A percentile compares a stretch with the other conserved stretches of the same genome.
Conservation (phyloP, 2,888 invertebrate species). For the Patella pellucida region DNA sequence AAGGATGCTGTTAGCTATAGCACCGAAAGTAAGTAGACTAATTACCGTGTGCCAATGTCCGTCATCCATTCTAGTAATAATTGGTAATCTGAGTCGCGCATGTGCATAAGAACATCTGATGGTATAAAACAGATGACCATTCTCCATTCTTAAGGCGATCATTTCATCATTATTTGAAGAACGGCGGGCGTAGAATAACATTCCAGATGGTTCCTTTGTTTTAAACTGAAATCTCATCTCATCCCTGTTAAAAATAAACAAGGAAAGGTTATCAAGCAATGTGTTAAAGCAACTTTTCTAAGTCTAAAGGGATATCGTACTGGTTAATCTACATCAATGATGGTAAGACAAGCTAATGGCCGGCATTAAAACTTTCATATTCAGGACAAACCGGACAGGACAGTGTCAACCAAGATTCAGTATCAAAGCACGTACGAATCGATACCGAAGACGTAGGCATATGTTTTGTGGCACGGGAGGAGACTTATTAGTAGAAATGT, state of each 20-base stretch:
- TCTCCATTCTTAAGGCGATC: slow-evolving; percentile 39
- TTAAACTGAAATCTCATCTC: slow-evolving; percentile 44
- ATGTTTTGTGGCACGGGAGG: too few relatives aligned
- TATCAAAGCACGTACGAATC: too few relatives aligned
- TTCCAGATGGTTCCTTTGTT: slow-evolving; percentile 35
- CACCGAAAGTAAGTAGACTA: not conserved
- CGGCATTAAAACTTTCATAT: too few relatives aligned
- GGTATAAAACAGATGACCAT: slow-evolving; percentile 42
- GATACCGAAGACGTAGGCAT: too few relatives aligned
- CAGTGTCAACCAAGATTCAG: too few relatives aligned
- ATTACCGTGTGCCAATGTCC: slow-evolving; percentile 47
- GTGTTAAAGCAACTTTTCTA: too few relatives aligned
- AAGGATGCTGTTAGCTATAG: too few relatives aligned
- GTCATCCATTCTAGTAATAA: slow-evolving; percentile 33
- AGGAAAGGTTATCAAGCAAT: not conserved
- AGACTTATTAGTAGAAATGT: too few relatives aligned
- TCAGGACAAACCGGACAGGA: too few relatives aligned
- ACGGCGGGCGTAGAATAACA: slow-evolving; percentile 43
- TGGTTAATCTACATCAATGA: too few relatives aligned
- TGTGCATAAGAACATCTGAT: slow-evolving; percentile 42
- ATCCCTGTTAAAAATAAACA: slow-evolving; percentile 32
- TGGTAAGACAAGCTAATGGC: too few relatives aligned
- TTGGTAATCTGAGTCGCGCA: slow-evolving; percentile 41
- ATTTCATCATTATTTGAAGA: slow-evolving; percentile 35
- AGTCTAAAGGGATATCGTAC: too few relatives aligned